Evolutionary conservation across 2,113 vertebrate genomes (phyloP), one percentile per base, ranked within the genome.

Genomic region (Siniperca chuatsi): DNA sequence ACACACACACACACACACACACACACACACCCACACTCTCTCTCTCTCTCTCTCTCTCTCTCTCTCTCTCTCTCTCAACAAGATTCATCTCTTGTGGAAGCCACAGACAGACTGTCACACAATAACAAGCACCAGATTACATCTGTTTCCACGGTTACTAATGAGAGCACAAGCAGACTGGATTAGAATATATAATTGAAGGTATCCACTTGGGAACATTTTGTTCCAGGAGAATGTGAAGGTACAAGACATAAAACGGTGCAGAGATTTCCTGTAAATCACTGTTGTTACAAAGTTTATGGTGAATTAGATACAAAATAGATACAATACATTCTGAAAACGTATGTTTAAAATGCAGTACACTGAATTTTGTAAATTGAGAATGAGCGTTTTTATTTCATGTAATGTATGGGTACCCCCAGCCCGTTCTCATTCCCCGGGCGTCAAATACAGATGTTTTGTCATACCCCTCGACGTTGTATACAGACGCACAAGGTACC

Each of bases 81-180:
- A 76, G 64, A 74, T 64, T 69, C 25, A 81, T 83, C 77, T 54
- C 64, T 52, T 18, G 57, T 72, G 55, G 54, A 85, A 84, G 65
- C 54, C 75, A 15, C 1, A 46, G 40, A 79, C 75, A 80, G 23
- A 75, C 25, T 4, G 44, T 84, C 74, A 33, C 70, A 87, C 68
- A 80, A 81, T 79, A 87, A 70, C 44, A 82, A 79, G 75, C 33
- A 2, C 50, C 82, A 82, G 83, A 92, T 87, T 89, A 78, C 64
- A 90, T 92, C 66, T 79, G 85, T 92, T 85, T 83, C 88, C 86
- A 69, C 21, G 61, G 91, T 83, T 75, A 90, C 87, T 83, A 90
- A 89, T 87, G 86, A 89, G 55, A 11, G 48, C 76, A 61, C 67
- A 82, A 40, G 69, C 25, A 80, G 69, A 55, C 65, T 48, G 78